A percentile compares a stretch with the other conserved stretches of the same genome.
These are phyloP conservation scores for Periophthalmus magnuspinnatus DNA, from an alignment of 2,797 vertebrate species.

Conservation along the genomic window DNA sequence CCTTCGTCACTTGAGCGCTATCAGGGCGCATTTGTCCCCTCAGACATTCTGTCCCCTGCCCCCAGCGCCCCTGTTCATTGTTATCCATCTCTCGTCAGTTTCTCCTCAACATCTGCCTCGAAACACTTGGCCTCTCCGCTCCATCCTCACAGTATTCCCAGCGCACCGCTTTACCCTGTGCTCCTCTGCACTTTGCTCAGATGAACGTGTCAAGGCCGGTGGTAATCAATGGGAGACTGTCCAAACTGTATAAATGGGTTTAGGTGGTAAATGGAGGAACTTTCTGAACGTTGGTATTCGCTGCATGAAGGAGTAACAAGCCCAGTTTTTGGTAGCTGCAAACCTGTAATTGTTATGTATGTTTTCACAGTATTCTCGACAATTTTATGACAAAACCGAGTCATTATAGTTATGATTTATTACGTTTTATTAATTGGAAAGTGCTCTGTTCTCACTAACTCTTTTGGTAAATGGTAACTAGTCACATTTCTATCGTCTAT, in stretches of 20 bases:
- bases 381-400: background rate
- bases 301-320: background rate
- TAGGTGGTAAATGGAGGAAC: background rate
- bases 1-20: constrained; percentile 38
- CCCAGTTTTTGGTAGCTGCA: background rate
- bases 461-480: too few relatives aligned
- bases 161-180: constrained; percentile 34
- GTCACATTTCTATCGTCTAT: too few relatives aligned
- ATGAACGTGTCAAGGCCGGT: constrained; percentile 52
- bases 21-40: constrained; percentile 30
- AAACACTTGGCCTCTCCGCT: background rate
- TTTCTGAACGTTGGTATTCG: background rate
- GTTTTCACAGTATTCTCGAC: background rate
- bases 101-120: constrained; percentile 19
- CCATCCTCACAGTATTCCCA: constrained; percentile 6
- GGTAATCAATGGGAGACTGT: constrained; percentile 57
- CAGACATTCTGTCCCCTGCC: constrained; percentile 21
- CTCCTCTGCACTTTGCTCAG: constrained; percentile 37
- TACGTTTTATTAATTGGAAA: too few relatives aligned
- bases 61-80: background rate
- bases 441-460: too few relatives aligned
- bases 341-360: background rate
- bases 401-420: too few relatives aligned
- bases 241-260: constrained; percentile 29
- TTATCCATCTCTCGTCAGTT: constrained; percentile 40